phyloP scores from a whole-genome alignment of 2,113 vertebrate genomes.

The Callospermophilus lateralis region DNA sequence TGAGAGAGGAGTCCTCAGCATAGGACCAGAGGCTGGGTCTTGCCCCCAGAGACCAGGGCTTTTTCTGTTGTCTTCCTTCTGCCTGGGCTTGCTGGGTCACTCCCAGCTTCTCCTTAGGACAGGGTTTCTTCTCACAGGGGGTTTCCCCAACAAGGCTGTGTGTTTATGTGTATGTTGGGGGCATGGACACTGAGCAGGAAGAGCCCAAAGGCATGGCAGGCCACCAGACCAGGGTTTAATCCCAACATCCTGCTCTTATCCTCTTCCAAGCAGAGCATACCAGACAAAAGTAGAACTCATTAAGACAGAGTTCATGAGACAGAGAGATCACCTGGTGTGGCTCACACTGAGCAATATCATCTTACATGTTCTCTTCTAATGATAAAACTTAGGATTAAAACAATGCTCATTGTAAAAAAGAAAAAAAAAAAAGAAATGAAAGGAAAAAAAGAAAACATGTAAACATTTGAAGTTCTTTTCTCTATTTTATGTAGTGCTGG shows the following conservation, averaged over 20 bases:
- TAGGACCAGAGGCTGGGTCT: no score
- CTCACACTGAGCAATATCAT: neutral
- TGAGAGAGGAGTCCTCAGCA: neutral
- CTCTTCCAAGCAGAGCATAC: no score
- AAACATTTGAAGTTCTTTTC: neutral
- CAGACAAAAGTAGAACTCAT: no score
- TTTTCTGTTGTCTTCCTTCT: neutral
- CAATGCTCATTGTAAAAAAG: neutral
- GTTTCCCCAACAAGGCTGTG: neutral
- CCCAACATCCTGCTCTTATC: neutral
- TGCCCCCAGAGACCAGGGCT: neutral
- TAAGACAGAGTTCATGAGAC: neutral
- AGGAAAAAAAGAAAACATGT: neutral
- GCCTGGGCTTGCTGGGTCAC: neutral
- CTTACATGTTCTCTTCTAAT: neutral
- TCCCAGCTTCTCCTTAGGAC: neutral
- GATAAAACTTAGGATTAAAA: neutral
- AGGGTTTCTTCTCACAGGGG: neutral
- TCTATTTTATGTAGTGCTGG: no score
- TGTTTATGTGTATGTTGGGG: neutral
- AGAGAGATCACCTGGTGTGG: neutral
- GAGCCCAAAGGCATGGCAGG: fast-evolving
- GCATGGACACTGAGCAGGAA: fast-evolving
- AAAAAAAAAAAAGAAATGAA: no score
- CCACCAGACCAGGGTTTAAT: no score